These are phyloP conservation scores for Acanthosoma haemorrhoidale DNA, from an alignment of 2,888 invertebrate genomes.

Conservation along the genomic window DNA sequence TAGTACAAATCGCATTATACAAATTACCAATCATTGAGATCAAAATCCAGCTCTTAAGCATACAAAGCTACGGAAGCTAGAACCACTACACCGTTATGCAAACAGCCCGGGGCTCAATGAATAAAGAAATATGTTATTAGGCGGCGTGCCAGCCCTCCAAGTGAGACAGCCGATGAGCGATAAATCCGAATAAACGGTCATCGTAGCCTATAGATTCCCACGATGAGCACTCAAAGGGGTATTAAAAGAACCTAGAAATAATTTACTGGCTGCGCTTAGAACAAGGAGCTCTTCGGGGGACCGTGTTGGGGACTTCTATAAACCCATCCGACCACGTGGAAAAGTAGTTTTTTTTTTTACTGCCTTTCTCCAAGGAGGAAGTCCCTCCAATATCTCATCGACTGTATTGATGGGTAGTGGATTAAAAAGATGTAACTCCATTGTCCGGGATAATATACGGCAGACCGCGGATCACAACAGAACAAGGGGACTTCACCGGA, in stretches of 20 bases:
- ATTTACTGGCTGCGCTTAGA: neutral
- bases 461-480: slow-evolving; percentile 19
- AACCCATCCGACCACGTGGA: neutral
- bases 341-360: neutral
- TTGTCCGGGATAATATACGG: slow-evolving; percentile 5
- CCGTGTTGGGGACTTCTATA: neutral
- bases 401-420: neutral
- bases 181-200: slow-evolving; percentile 6
- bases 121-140: too few relatives aligned
- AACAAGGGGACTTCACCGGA: neutral
- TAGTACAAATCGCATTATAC: too few relatives aligned
- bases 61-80: too few relatives aligned
- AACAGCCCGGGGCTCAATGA: too few relatives aligned
- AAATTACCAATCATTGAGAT: too few relatives aligned
- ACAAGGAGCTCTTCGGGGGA: neutral
- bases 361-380: neutral
- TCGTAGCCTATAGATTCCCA: neutral
- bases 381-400: neutral
- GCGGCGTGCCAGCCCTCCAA: too few relatives aligned
- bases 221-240: neutral
- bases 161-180: neutral
- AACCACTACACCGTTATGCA: too few relatives aligned
- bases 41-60: too few relatives aligned
- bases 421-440: slow-evolving; percentile 25
- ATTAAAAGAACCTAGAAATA: slow-evolving; percentile 8